A percentile compares a stretch with the other conserved stretches of the same genome.
phyloP scores from a whole-genome alignment of 1,140 invertebrate genomes.

The Macrobrachium nipponense region DNA sequence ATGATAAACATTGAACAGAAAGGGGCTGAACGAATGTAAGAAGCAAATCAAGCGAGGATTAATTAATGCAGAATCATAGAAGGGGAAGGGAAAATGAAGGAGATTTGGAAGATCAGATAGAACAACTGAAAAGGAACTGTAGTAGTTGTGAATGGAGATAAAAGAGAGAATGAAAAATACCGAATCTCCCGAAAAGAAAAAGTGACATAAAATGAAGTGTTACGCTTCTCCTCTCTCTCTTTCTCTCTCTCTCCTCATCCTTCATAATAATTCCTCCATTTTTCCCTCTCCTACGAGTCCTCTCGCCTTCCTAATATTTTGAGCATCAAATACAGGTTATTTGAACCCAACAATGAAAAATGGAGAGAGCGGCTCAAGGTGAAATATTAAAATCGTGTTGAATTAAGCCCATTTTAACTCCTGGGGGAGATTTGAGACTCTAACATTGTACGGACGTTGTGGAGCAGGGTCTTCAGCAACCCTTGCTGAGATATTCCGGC shows the following conservation, averaged over 20 bases:
- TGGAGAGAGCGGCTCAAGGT: no score
- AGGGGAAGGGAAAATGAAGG: constrained; percentile 3
- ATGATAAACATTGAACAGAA: neutral
- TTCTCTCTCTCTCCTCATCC: constrained; percentile 23
- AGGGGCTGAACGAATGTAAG: neutral
- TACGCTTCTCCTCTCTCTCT: constrained; percentile 2
- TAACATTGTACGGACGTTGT: no score
- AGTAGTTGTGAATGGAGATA: neutral
- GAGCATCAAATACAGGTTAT: no score
- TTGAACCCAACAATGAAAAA: no score
- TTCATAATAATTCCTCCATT: neutral
- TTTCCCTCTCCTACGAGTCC: no score
- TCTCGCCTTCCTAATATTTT: no score
- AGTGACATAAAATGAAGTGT: no score
- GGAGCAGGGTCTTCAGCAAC: no score
- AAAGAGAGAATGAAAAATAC: neutral
- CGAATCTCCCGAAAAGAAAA: neutral
- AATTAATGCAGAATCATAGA: neutral
- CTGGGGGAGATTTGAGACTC: no score
- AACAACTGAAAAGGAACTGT: neutral
- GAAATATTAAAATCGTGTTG: no score
- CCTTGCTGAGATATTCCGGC: no score
- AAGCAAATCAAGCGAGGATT: neutral
- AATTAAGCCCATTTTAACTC: no score
- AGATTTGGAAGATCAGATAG: neutral